phyloP scores from a whole-genome alignment of 1,140 invertebrate species.

The Neomicropteryx cornuta region DNA sequence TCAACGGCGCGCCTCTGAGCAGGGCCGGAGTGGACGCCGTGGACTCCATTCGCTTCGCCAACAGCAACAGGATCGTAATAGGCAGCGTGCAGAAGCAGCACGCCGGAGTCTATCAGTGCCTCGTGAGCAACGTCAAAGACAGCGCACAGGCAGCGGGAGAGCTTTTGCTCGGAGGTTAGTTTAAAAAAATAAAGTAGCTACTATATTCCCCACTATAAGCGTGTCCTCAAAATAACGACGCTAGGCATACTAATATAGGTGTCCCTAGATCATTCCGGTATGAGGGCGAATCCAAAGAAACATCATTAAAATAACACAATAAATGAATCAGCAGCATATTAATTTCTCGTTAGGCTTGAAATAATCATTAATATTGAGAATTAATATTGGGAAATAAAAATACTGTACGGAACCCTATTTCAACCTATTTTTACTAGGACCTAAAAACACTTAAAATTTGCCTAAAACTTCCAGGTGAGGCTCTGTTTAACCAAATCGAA shows the following conservation, averaged over 20 bases:
- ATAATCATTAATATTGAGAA: too few relatives aligned
- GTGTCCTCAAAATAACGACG: too few relatives aligned
- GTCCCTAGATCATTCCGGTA: not conserved
- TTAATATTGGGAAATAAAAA: not conserved
- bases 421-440: too few relatives aligned
- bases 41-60: not conserved
- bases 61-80: constrained; percentile 43
- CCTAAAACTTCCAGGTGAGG: not conserved
- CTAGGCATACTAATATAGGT: not conserved
- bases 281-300: not conserved
- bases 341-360: not conserved
- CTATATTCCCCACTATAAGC: too few relatives aligned
- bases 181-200: not conserved
- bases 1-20: constrained; percentile 42
- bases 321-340: not conserved
- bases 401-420: not conserved
- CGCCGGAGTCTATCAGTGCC: constrained; percentile 74
- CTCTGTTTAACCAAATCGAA: not conserved
- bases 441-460: too few relatives aligned
- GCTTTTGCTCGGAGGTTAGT: constrained; percentile 61
- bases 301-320: not conserved
- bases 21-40: not conserved
- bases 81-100: constrained; percentile 53
- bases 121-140: constrained; percentile 56
- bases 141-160: constrained; percentile 63